Evolutionary conservation across 2,113 vertebrate genomes (phyloP).

Genomic region (Hiodon tergisus): DNA sequence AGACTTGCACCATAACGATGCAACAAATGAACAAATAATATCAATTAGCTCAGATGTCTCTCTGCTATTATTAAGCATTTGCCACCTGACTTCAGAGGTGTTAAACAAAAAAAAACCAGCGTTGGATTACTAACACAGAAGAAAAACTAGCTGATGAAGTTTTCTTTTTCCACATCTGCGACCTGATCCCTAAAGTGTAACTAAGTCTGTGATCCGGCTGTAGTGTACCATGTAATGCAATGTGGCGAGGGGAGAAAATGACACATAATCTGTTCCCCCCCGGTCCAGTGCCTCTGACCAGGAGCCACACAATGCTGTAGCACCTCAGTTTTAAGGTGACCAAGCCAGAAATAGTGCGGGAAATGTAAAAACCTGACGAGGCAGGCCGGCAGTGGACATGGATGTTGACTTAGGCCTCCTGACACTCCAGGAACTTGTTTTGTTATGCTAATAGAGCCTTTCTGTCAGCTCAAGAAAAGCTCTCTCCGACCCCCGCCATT

Average conservation of each 20-base stretch:
- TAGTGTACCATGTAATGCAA: background rate
- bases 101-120: conserved; percentile 17
- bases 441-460: no score
- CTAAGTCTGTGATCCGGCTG: background rate
- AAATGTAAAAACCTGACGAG: no score
- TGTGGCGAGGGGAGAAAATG: background rate
- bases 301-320: no score
- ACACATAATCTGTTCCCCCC: background rate
- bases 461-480: background rate
- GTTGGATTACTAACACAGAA: conserved; percentile 18
- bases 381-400: no score
- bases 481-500: background rate
- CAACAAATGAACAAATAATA: conserved; percentile 2
- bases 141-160: conserved; percentile 25
- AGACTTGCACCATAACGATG: no score
- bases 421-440: no score
- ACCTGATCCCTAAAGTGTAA: conserved; percentile 16
- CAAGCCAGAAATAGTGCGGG: no score
- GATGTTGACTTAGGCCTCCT: no score
- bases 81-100: conserved; percentile 17
- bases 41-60: conserved; percentile 21
- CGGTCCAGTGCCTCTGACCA: no score
- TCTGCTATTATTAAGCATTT: conserved; percentile 23
- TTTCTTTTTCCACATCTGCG: conserved; percentile 8
- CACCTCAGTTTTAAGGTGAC: no score